A percentile compares a stretch with the other conserved stretches of the same genome.
Conservation (phyloP, 2,113 vertebrate genomes). For the Festucalex cinctus region DNA sequence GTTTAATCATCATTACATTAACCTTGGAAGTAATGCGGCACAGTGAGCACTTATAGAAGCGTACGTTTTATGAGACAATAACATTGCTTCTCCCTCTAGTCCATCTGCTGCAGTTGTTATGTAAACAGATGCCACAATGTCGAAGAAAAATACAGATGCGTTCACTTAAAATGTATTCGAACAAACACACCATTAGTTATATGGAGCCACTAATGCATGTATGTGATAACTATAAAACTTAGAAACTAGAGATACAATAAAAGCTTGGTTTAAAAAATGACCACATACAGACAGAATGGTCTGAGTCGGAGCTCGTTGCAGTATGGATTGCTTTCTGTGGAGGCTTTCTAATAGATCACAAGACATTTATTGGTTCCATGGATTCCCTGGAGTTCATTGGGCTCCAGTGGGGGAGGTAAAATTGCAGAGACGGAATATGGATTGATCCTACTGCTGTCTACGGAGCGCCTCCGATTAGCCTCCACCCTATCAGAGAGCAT, state of each 20-base stretch:
- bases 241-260: constrained; percentile 12
- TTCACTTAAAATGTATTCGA: constrained; percentile 18
- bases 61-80: constrained; percentile 27
- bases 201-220: constrained; percentile 9
- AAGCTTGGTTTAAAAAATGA: constrained; percentile 6
- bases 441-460: constrained; percentile 51
- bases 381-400: constrained; percentile 57
- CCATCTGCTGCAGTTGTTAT: constrained; percentile 31
- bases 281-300: background rate
- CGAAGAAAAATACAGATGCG: constrained; percentile 27
- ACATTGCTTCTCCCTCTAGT: constrained; percentile 16
- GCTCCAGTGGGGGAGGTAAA: constrained; percentile 46
- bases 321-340: constrained; percentile 42
- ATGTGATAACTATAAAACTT: constrained; percentile 13
- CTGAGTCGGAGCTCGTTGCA: constrained; percentile 13
- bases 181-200: constrained; percentile 1
- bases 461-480: constrained; percentile 44
- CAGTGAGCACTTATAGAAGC: constrained; percentile 17
- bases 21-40: constrained; percentile 23
- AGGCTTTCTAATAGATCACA: constrained; percentile 51
- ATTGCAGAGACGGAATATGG: constrained; percentile 61
- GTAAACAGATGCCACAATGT: constrained; percentile 29
- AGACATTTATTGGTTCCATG: constrained; percentile 53
- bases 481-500: constrained; percentile 49
- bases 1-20: constrained; percentile 34